Conservation (phyloP, 1,140 invertebrate genomes). For the Apis florea region DNA sequence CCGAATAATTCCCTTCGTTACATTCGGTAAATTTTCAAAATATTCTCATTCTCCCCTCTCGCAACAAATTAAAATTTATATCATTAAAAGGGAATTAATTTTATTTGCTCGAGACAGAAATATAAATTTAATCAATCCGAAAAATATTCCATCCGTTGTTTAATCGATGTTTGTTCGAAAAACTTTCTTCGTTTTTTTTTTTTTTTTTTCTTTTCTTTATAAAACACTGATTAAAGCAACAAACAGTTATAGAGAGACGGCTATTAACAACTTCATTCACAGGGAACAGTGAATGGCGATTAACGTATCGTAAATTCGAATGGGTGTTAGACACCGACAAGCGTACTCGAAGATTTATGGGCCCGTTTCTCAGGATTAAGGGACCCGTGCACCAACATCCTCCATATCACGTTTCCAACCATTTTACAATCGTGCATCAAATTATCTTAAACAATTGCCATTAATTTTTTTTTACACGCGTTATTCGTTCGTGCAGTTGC, state of each 20-base stretch:
- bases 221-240: too few relatives aligned
- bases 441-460: too few relatives aligned
- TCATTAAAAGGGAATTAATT: not conserved
- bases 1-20: not conserved
- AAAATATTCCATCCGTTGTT: too few relatives aligned
- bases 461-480: too few relatives aligned
- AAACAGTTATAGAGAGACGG: not conserved
- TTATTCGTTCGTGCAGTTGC: too few relatives aligned
- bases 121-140: not conserved
- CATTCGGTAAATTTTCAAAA: not conserved
- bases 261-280: not conserved
- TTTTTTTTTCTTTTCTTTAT: not conserved
- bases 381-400: not conserved
- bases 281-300: not conserved
- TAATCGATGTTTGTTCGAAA: too few relatives aligned
- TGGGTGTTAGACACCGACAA: not conserved
- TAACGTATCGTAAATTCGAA: constrained; percentile 14
- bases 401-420: not conserved
- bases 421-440: not conserved
- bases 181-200: too few relatives aligned
- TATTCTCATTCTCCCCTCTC: not conserved
- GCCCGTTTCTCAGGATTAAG: constrained; percentile 27
- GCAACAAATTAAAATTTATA: too few relatives aligned
- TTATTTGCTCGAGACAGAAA: not conserved
- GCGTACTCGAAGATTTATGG: constrained; percentile 10